A percentile compares a stretch with the other conserved stretches of the same genome.
phyloP scores from a whole-genome alignment of 2,113 vertebrate species.

The Channa argus region DNA sequence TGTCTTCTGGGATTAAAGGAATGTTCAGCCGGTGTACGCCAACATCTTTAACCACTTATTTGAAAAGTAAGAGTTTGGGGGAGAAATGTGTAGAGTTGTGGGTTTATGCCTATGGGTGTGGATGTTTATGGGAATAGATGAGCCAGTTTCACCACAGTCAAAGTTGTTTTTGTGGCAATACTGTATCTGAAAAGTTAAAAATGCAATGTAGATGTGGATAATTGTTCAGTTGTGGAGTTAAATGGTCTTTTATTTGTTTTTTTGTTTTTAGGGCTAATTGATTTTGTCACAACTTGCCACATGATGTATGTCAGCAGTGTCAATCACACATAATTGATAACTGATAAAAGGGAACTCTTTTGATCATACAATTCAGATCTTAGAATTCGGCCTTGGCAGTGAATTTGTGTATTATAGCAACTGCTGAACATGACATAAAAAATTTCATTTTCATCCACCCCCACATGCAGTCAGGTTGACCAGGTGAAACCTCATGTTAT shows the following conservation, averaged over 20 bases:
- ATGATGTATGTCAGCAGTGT: not conserved
- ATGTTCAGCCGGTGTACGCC: conserved; percentile 61
- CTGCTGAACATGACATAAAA: conserved; percentile 21
- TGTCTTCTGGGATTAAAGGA: conserved; percentile 56
- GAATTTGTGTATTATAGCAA: not conserved
- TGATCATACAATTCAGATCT: not conserved
- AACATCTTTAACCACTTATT: conserved; percentile 73
- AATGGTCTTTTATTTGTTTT: not conserved
- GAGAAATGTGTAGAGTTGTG: conserved; percentile 32
- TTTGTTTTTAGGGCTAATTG: no score
- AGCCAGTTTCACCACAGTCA: not conserved
- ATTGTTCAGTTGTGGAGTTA: not conserved
- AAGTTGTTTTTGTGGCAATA: conserved; percentile 7
- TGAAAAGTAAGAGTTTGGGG: conserved; percentile 43
- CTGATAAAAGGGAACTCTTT: not conserved
- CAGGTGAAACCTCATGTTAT: conserved; percentile 51
- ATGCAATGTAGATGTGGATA: not conserved
- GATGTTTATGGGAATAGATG: conserved; percentile 48
- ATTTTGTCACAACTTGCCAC: no score
- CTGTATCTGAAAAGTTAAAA: not conserved
- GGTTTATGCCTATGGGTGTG: conserved; percentile 40
- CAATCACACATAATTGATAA: not conserved
- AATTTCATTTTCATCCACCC: conserved; percentile 31
- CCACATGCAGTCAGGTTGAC: conserved; percentile 9
- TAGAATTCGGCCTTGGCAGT: not conserved